Evolutionary conservation across 2,888 invertebrate genomes (phyloP).

Genomic region (Sericinus montela): DNA sequence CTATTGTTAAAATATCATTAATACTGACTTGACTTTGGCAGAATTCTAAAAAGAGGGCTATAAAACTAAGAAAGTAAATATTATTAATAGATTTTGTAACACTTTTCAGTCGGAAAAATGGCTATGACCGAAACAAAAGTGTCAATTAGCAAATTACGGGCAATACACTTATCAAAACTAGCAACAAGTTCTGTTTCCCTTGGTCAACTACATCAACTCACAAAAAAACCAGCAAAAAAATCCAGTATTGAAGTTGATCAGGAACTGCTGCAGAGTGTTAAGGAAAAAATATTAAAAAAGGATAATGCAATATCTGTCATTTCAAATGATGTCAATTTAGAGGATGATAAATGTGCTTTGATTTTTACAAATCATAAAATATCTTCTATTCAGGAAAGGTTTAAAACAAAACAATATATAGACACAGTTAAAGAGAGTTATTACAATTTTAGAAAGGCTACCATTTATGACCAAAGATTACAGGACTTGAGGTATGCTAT

Average conservation of each 20-base stretch:
- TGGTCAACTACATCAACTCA: constrained; percentile 79
- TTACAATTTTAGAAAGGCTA: constrained; percentile 69
- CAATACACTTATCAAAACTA: constrained; percentile 82
- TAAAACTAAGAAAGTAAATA: no score
- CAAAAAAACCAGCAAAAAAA: constrained; percentile 44
- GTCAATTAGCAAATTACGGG: constrained; percentile 82
- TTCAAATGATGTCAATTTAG: constrained; percentile 40
- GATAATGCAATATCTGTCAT: constrained; percentile 24
- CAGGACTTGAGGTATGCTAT: constrained; percentile 70
- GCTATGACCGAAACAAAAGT: constrained; percentile 83
- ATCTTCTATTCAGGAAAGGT: constrained; percentile 47
- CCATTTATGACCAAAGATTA: constrained; percentile 65
- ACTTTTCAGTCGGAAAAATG: constrained; percentile 80
- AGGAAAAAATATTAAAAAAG: constrained; percentile 62
- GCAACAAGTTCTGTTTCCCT: constrained; percentile 78
- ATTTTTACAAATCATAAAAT: constrained; percentile 58
- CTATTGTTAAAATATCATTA: no score
- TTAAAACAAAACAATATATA: constrained; percentile 56
- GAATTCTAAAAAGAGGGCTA: no score
- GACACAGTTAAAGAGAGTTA: constrained; percentile 69
- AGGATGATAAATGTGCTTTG: constrained; percentile 68
- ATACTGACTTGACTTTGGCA: no score
- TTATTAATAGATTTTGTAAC: not conserved
- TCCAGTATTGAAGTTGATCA: constrained; percentile 54
- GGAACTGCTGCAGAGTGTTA: constrained; percentile 61